Evolutionary conservation across 2,888 invertebrate species (phyloP).

Genomic region (Brachyopa scutellaris): DNA sequence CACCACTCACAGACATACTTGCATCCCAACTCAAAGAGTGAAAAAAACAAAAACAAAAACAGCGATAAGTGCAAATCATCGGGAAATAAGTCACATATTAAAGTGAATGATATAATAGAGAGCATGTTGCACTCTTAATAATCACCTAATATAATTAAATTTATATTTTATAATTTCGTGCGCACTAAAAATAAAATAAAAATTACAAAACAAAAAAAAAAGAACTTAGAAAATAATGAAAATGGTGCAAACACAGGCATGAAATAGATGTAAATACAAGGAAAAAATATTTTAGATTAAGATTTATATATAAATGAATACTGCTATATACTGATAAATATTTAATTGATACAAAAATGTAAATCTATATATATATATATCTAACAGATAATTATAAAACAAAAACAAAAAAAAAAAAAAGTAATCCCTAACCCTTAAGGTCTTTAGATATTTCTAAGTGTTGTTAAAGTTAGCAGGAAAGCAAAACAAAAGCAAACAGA

Average conservation of each 20-base stretch:
- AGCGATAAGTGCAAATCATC: conserved; percentile 10
- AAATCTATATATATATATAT: conserved; percentile 65
- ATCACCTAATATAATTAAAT: conserved; percentile 33
- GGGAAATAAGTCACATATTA: conserved; percentile 14
- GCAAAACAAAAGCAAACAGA: conserved; percentile 31
- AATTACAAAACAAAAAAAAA: conserved; percentile 5
- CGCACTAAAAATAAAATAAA: conserved; percentile 23
- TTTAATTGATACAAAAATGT: conserved; percentile 57
- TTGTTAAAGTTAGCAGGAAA: conserved; percentile 69
- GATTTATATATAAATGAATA: conserved; percentile 58
- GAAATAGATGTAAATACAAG: conserved; percentile 44
- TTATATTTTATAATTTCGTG: conserved; percentile 43
- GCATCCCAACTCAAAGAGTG: conserved; percentile 48
- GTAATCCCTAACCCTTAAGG: conserved; percentile 55
- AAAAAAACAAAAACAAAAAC: conserved; percentile 4
- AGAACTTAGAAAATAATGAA: conserved; percentile 20
- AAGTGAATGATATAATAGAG: conserved; percentile 24
- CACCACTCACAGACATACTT: conserved; percentile 17
- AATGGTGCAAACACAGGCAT: conserved; percentile 47
- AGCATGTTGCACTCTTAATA: conserved; percentile 45
- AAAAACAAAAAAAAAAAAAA: too few relatives aligned
- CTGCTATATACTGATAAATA: conserved; percentile 70
- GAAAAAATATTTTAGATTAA: conserved; percentile 31
- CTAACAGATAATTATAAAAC: conserved; percentile 55
- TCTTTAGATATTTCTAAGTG: conserved; percentile 68